Conservation (phyloP, 1,140 invertebrate genomes). For the Acromyrmex heyeri region DNA sequence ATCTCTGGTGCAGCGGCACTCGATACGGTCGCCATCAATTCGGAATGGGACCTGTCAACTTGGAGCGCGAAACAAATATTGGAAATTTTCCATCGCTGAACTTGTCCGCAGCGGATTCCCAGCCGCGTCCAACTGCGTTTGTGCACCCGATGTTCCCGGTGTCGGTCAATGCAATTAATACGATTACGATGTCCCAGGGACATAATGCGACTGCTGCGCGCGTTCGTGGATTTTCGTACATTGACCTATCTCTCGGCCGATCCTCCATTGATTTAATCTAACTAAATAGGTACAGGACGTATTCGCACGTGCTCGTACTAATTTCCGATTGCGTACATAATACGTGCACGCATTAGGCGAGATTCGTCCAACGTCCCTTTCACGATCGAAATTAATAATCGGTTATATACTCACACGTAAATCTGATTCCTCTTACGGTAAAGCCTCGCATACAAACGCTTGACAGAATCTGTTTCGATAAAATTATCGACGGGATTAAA, state of each 20-base stretch:
- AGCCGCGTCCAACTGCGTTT: slow-evolving; percentile 24
- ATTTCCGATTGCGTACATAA: slow-evolving; percentile 35
- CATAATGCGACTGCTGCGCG: slow-evolving; percentile 43
- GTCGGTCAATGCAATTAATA: slow-evolving; percentile 51
- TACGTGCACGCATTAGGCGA: slow-evolving; percentile 33
- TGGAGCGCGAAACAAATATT: slow-evolving; percentile 40
- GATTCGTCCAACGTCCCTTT: slow-evolving; percentile 18
- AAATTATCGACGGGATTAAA: slow-evolving; percentile 17
- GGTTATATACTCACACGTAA: background rate
- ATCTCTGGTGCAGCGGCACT: slow-evolving; percentile 19
- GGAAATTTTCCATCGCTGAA: slow-evolving; percentile 40
- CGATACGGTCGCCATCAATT: slow-evolving; percentile 27
- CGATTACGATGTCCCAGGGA: slow-evolving; percentile 52
- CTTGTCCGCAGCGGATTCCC: slow-evolving; percentile 15
- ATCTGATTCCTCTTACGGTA: slow-evolving; percentile 3
- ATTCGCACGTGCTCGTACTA: slow-evolving; percentile 16
- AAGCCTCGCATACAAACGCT: background rate
- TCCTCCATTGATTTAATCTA: slow-evolving; percentile 58
- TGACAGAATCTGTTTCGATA: background rate
- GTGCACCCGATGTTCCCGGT: slow-evolving; percentile 7
- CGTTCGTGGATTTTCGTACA: slow-evolving; percentile 46
- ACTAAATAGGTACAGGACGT: slow-evolving; percentile 35
- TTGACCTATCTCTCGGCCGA: slow-evolving; percentile 25
- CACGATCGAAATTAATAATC: slow-evolving; percentile 54
- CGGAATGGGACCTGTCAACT: slow-evolving; percentile 19